Evolutionary conservation across 2,888 invertebrate genomes (phyloP).

Genomic region (Sphaerophoria rueppellii): DNA sequence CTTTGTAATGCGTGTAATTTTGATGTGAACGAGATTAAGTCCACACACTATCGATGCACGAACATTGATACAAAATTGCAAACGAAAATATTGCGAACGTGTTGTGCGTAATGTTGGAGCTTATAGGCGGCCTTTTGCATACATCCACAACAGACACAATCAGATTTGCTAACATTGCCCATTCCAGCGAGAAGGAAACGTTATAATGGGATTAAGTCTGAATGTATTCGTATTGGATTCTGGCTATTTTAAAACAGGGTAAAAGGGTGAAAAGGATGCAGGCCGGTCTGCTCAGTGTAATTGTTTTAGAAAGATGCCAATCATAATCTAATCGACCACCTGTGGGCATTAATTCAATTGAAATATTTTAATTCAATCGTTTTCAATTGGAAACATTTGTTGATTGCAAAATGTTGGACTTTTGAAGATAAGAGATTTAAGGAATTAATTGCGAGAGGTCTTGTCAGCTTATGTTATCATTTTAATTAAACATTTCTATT

Average conservation of each 20-base stretch:
- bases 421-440: no score
- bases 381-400: no score
- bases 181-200: background rate
- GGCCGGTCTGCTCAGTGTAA: background rate
- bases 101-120: conserved; percentile 16
- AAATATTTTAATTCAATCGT: background rate
- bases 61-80: background rate
- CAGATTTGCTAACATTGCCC: conserved; percentile 29
- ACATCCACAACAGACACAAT: background rate
- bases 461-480: no score
- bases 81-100: conserved; percentile 17
- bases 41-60: conserved; percentile 46
- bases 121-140: no score
- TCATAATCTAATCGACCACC: conserved; percentile 6
- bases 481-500: no score
- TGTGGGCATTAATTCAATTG: conserved; percentile 2
- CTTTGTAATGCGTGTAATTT: conserved; percentile 60
- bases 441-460: no score
- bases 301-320: conserved; percentile 16
- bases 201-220: conserved; percentile 15
- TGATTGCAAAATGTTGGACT: no score
- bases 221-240: background rate
- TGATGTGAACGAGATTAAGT: conserved; percentile 54
- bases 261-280: background rate
- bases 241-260: background rate